Evolutionary conservation across 2,888 invertebrate species (phyloP), one percentile per base, ranked within the genome.

Genomic region (Phyllotreta cruciferae): DNA sequence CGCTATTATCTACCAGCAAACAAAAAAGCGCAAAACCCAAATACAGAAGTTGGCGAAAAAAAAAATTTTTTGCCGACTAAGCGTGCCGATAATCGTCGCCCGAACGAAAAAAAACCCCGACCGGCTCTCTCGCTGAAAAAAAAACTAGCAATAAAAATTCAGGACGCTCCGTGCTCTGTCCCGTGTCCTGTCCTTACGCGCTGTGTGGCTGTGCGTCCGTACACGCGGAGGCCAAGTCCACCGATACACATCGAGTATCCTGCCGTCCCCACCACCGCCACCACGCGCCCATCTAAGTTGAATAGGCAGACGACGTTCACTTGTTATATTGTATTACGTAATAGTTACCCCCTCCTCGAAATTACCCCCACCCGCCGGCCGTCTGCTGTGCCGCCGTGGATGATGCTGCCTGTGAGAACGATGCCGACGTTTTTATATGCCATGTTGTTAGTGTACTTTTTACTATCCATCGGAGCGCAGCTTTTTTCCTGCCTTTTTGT

Each of bases 371-470:
- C 75, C 73, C 56, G 61, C 36, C 58, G 63, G 56, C 64, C 60
- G 66, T 63, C 69, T 63, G 70, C 69, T 70, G 67, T 70, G 66
- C 64, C 62, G 65, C 65, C 62, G 65, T 66, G 60, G 69, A 74
- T 78, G 79, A 78, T 78, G 78, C 79, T 78, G 78, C 71, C 74
- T 74, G 74, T 67, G 66, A 71, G 70, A 73, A 70, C 73, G 73
- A 72, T 72, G 71, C 73, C 74, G 71, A 74, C 72, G 78, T 80
- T 80, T 81, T 81, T 80, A 79, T 80, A 79, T 56, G 64, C 70
- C 69, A 80, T 79, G 79, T 79, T 75, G 77, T 77, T 80, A 80
- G 80, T 81, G 74, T 80, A 79, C 79, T 80, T 80, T 81, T 80
- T 80, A 78, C 80, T 76, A 75, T 74, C 77, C 71, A 70, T 73